Conservation (phyloP, 2,888 invertebrate species). For the Acronicta alni region DNA sequence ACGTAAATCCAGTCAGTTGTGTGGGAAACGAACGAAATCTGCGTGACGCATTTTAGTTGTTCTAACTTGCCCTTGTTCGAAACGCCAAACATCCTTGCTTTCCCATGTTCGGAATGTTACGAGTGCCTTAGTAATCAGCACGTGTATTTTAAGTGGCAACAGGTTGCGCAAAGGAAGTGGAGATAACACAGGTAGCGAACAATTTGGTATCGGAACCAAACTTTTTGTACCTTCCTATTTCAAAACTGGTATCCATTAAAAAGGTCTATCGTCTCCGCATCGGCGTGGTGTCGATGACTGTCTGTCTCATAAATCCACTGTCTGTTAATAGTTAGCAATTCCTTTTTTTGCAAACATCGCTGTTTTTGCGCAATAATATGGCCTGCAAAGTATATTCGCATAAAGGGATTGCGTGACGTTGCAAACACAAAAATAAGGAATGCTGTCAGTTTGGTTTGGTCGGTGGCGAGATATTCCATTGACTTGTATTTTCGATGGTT, state of each 20-base stretch:
- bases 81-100: constrained; percentile 40
- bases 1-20: constrained; percentile 30
- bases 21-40: constrained; percentile 32
- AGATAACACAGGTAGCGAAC: constrained; percentile 30
- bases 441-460: constrained; percentile 12
- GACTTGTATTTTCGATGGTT: constrained; percentile 22
- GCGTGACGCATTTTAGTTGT: constrained; percentile 33
- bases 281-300: constrained; percentile 12
- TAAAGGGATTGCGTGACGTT: background rate
- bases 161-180: constrained; percentile 35
- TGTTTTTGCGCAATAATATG: constrained; percentile 17
- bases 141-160: constrained; percentile 26
- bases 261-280: constrained; percentile 12
- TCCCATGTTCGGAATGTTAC: constrained; percentile 43
- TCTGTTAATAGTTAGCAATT: constrained; percentile 27
- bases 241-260: constrained; percentile 9
- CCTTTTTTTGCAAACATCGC: constrained; percentile 22
- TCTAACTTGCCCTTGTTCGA: constrained; percentile 39
- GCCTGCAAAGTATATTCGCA: constrained; percentile 13
- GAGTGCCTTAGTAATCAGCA: constrained; percentile 41
- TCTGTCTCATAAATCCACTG: constrained; percentile 28
- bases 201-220: constrained; percentile 36
- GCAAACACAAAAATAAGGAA: constrained; percentile 16
- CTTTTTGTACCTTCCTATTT: constrained; percentile 25
- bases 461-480: constrained; percentile 10